Conservation (phyloP, 2,797 vertebrate genomes). For the Neopelma chrysocephalum region DNA sequence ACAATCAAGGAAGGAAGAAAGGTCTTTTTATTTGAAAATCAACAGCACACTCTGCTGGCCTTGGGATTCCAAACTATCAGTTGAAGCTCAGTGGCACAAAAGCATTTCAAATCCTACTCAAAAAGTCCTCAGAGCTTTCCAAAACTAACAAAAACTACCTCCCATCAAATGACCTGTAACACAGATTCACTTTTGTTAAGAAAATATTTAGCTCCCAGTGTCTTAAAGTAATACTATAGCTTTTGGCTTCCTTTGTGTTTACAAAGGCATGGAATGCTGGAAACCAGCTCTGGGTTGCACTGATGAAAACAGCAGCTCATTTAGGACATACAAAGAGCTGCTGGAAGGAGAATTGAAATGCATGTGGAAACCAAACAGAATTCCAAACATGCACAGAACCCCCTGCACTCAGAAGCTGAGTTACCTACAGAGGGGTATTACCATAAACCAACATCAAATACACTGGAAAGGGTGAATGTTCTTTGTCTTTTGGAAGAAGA, state of each 20-base stretch:
- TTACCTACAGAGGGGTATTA: background rate
- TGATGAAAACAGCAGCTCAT: background rate
- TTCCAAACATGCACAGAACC: background rate
- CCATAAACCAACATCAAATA: background rate
- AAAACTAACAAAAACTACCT: background rate
- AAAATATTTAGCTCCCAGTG: background rate
- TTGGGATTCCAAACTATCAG: background rate
- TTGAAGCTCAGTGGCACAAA: background rate
- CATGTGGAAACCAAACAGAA: background rate
- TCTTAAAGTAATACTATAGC: background rate
- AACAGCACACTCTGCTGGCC: constrained; percentile 80
- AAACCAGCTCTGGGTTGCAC: background rate
- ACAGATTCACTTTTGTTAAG: background rate
- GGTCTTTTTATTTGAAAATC: constrained; percentile 31
- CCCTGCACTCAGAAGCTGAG: background rate
- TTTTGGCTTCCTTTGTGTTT: background rate
- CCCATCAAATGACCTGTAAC: background rate
- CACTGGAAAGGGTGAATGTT: background rate
- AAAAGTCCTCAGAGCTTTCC: background rate
- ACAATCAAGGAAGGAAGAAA: background rate
- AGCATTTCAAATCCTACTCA: background rate
- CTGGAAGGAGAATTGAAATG: background rate
- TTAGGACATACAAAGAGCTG: background rate
- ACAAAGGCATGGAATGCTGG: background rate
- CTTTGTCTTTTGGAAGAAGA: background rate